phyloP scores from a whole-genome alignment of 2,113 vertebrate genomes.

The Dascyllus trimaculatus region DNA sequence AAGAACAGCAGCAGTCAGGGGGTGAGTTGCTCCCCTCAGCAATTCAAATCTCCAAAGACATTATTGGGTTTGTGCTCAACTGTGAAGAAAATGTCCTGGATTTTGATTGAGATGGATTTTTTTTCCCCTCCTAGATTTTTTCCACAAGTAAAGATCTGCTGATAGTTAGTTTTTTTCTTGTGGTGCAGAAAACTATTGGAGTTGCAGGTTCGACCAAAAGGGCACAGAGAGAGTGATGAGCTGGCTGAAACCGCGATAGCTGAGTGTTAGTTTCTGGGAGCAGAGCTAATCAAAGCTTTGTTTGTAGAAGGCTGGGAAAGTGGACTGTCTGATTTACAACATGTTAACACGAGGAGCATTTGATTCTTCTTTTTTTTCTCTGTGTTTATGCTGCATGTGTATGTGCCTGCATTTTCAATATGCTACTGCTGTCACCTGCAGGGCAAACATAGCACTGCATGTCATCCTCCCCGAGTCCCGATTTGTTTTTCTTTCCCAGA shows the following conservation, averaged over 20 bases:
- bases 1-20: conserved; percentile 39
- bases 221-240: conserved; percentile 1
- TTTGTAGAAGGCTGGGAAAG: conserved; percentile 7
- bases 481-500: conserved; percentile 16
- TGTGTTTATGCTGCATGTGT: neutral
- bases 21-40: conserved; percentile 61
- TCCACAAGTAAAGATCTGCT: conserved; percentile 60
- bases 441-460: conserved; percentile 57
- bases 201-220: conserved; percentile 19
- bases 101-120: conserved; percentile 67
- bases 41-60: conserved; percentile 54
- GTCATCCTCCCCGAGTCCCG: neutral
- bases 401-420: conserved; percentile 43
- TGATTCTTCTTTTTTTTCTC: neutral
- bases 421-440: conserved; percentile 76
- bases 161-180: conserved; percentile 61
- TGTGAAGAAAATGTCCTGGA: conserved; percentile 59
- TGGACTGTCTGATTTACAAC: neutral
- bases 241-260: conserved; percentile 1
- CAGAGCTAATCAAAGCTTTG: conserved; percentile 15
- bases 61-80: conserved; percentile 62
- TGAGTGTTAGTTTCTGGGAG: conserved; percentile 1
- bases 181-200: conserved; percentile 7
- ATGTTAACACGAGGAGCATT: neutral
- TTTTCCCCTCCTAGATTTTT: conserved; percentile 17